Evolutionary conservation across 2,888 invertebrate species (phyloP).

Genomic region (Noctua janthina): DNA sequence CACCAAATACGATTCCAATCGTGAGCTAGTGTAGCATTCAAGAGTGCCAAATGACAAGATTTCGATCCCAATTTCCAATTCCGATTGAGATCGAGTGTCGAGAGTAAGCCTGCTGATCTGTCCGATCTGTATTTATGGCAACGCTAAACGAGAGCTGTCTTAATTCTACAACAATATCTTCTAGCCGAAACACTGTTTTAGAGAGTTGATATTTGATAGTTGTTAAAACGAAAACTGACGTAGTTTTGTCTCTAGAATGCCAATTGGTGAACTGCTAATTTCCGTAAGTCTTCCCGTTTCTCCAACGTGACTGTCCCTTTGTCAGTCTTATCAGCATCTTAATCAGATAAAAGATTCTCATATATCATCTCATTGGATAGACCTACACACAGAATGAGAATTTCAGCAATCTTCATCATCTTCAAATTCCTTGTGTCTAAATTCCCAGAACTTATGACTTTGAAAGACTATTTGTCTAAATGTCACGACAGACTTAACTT

Average conservation of each 20-base stretch:
- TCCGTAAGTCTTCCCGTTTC: slow-evolving; percentile 10
- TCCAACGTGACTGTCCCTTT: neutral
- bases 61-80: no score
- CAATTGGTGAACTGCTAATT: neutral
- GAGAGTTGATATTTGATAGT: neutral
- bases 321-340: neutral
- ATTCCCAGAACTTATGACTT: slow-evolving; percentile 39
- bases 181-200: neutral
- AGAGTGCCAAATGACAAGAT: no score
- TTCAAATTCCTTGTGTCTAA: slow-evolving; percentile 27
- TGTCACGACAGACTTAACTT: slow-evolving; percentile 15
- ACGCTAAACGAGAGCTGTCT: slow-evolving; percentile 41
- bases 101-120: slow-evolving; percentile 31
- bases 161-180: slow-evolving; percentile 28
- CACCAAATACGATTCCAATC: no score
- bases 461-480: slow-evolving; percentile 34
- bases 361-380: neutral
- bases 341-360: neutral
- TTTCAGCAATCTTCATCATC: neutral
- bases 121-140: slow-evolving; percentile 63
- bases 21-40: no score
- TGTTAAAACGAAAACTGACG: neutral
- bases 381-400: neutral
- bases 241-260: slow-evolving; percentile 3
- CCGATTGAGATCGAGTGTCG: no score